Percentiles rank a stretch among this genome's conserved stretches.
Evolutionary conservation across 2,113 vertebrate genomes (phyloP).

Genomic region (Chroicocephalus ridibundus): DNA sequence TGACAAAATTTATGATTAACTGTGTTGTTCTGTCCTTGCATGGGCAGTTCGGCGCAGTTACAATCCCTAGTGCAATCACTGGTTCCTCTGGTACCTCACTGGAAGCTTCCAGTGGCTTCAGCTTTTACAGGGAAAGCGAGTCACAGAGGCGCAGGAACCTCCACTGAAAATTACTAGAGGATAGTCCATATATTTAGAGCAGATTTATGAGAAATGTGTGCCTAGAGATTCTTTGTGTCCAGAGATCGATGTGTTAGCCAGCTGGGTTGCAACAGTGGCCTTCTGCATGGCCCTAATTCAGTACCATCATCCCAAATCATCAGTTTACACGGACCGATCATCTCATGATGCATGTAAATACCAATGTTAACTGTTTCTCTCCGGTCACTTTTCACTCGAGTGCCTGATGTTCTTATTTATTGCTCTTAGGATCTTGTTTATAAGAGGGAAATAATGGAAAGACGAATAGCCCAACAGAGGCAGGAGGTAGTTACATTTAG

Average conservation of each 20-base stretch:
- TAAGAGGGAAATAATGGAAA: background rate
- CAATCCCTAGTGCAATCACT: background rate
- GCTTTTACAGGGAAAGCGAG: background rate
- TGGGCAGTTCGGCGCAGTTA: background rate
- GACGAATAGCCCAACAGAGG: background rate
- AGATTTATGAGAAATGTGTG: background rate
- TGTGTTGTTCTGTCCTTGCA: background rate
- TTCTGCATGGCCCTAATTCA: background rate
- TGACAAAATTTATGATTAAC: background rate
- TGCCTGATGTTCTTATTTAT: background rate
- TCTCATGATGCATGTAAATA: background rate
- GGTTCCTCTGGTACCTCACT: background rate
- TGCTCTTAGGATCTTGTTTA: background rate
- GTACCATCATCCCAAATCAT: background rate
- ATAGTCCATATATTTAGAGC: background rate
- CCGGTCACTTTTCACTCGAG: background rate
- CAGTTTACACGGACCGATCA: background rate
- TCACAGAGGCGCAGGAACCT: background rate
- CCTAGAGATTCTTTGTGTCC: background rate
- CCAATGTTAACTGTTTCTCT: background rate
- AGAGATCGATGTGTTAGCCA: background rate
- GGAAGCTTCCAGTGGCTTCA: background rate
- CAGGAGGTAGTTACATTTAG: background rate
- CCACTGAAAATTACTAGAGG: background rate
- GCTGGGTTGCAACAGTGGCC: background rate